Evolutionary conservation across 2,888 invertebrate species (phyloP).

Genomic region (Rutpela maculata): DNA sequence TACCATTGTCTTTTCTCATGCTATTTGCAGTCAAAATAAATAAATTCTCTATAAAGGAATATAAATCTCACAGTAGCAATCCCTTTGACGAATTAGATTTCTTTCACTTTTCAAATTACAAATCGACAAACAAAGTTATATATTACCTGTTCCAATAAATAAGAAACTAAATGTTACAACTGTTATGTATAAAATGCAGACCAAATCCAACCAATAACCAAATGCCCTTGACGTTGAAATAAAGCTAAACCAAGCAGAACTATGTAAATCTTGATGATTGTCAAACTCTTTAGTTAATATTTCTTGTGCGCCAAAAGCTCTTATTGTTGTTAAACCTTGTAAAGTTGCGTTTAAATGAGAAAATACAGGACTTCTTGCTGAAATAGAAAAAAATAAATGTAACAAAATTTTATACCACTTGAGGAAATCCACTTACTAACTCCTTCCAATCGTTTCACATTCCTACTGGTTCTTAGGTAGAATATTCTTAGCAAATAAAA

Average conservation of each 20-base stretch:
- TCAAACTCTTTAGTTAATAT: conserved; percentile 88
- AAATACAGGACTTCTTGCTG: conserved; percentile 97
- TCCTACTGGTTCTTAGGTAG: conserved; percentile 85
- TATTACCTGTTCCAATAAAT: conserved; percentile 78
- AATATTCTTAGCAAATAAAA: conserved; percentile 81
- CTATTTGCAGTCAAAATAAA: too few relatives aligned
- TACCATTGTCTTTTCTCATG: too few relatives aligned
- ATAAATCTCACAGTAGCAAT: too few relatives aligned
- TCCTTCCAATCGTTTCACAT: conserved; percentile 83
- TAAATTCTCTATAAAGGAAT: too few relatives aligned
- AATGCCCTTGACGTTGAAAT: conserved; percentile 94
- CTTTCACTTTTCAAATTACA: too few relatives aligned
- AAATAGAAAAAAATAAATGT: conserved; percentile 51
- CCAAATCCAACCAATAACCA: conserved; percentile 93
- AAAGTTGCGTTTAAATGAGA: conserved; percentile 92
- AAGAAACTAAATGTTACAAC: conserved; percentile 92
- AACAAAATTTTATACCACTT: background rate
- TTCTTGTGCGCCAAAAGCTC: conserved; percentile 90
- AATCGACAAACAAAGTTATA: too few relatives aligned
- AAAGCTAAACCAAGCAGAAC: conserved; percentile 94
- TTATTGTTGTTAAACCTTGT: conserved; percentile 92
- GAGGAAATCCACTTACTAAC: conserved; percentile 77
- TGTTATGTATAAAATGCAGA: conserved; percentile 90
- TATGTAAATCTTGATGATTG: conserved; percentile 88
- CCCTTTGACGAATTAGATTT: too few relatives aligned